A percentile compares a stretch with the other conserved stretches of the same genome.
These are phyloP conservation scores for Ormyrus pomaceus DNA, from an alignment of 2,888 invertebrate species.

Conservation along the genomic window DNA sequence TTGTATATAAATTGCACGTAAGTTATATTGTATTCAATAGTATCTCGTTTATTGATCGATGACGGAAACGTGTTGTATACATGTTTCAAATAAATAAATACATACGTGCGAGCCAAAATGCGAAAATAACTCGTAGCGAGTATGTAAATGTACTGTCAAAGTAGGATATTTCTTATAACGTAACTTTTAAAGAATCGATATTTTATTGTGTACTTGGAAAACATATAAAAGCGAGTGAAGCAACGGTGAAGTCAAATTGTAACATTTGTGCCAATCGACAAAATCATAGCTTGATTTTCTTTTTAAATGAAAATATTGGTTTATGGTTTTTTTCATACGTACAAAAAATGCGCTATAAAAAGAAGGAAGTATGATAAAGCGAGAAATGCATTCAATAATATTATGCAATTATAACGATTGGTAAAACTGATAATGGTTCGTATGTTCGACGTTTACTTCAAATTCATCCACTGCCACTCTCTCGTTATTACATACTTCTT, in stretches of 20 bases:
- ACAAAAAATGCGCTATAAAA: neutral
- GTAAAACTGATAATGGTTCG: constrained; percentile 34
- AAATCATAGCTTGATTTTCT: constrained; percentile 32
- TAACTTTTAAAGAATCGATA: constrained; percentile 59
- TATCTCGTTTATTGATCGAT: constrained; percentile 35
- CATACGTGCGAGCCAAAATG: constrained; percentile 29
- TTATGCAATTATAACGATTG: constrained; percentile 29
- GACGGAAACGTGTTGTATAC: constrained; percentile 38
- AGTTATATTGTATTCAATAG: constrained; percentile 36
- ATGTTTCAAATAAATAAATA: constrained; percentile 34
- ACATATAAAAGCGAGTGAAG: constrained; percentile 4
- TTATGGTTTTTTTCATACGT: constrained; percentile 25
- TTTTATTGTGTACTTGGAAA: constrained; percentile 64
- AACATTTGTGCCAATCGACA: constrained; percentile 46
- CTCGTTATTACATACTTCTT: constrained; percentile 61
- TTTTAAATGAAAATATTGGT: constrained; percentile 16
- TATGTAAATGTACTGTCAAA: constrained; percentile 47
- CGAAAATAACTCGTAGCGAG: constrained; percentile 7
- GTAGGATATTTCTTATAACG: constrained; percentile 62
- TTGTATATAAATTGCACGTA: constrained; percentile 49
- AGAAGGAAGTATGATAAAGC: constrained; percentile 21
- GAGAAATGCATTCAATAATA: constrained; percentile 3
- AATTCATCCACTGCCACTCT: constrained; percentile 71
- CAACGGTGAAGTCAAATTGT: constrained; percentile 12
- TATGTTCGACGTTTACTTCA: constrained; percentile 56